Evolutionary conservation across 1,140 invertebrate genomes (phyloP).

Genomic region (Drosophila ironensis): DNA sequence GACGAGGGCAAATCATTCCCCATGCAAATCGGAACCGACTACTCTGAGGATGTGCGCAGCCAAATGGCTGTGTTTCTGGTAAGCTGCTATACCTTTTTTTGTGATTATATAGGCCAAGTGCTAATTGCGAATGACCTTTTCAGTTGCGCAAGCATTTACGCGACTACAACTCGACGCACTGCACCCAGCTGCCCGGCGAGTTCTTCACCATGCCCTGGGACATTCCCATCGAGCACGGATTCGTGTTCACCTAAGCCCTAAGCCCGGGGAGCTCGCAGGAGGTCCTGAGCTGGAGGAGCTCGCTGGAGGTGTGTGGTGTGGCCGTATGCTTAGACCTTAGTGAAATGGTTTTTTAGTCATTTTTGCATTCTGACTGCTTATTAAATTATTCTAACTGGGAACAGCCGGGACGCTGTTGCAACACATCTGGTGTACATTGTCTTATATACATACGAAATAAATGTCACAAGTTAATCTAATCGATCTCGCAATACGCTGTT

Average conservation of each 20-base stretch:
- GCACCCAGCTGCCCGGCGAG: conserved; percentile 88
- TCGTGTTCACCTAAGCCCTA: conserved; percentile 77
- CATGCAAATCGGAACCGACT: conserved; percentile 85
- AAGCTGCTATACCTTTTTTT: too few species aligned
- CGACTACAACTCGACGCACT: conserved; percentile 94
- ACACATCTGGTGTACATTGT: conserved; percentile 62
- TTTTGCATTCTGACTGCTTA: conserved; percentile 69
- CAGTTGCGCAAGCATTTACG: conserved; percentile 91
- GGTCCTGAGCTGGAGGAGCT: conserved; percentile 12
- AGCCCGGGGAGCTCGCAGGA: conserved; percentile 10
- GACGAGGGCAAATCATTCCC: conserved; percentile 85
- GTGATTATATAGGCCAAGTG: too few species aligned
- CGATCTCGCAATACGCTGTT: conserved; percentile 32
- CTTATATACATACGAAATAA: conserved; percentile 68
- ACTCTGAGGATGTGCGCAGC: conserved; percentile 82
- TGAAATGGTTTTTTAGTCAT: conserved; percentile 57
- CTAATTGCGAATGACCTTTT: too few species aligned
- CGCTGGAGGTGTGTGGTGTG: conserved; percentile 9
- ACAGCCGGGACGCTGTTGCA: conserved; percentile 47
- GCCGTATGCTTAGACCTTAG: conserved; percentile 50
- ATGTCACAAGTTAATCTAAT: conserved; percentile 65
- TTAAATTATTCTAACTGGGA: conserved; percentile 69
- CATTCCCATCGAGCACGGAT: conserved; percentile 78
- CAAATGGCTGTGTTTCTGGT: conserved; percentile 86
- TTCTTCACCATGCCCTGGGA: conserved; percentile 86